phyloP scores from a whole-genome alignment of 1,140 invertebrate species.

The Drosophila carrolli region DNA sequence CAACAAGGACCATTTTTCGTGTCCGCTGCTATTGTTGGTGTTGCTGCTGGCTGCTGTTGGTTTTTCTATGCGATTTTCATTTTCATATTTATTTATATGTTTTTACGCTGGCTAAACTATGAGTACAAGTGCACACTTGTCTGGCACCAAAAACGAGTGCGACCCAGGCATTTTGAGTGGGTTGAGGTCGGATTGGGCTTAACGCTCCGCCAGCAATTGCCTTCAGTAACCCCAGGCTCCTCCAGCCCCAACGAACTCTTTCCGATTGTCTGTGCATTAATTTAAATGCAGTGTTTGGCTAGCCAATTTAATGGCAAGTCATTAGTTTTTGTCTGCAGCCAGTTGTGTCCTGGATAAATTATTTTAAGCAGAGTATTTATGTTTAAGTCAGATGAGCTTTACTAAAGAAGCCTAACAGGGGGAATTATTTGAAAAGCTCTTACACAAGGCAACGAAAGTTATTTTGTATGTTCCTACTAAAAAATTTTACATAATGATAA shows the following conservation, averaged over 20 bases:
- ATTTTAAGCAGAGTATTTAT: neutral
- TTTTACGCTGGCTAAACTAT: constrained; percentile 64
- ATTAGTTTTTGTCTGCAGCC: constrained; percentile 53
- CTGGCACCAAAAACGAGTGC: constrained; percentile 44
- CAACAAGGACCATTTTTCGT: constrained; percentile 56
- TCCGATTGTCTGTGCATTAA: constrained; percentile 64
- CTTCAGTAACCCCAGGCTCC: neutral
- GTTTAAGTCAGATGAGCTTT: neutral
- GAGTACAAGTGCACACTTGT: constrained; percentile 78
- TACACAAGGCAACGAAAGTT: neutral
- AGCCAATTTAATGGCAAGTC: constrained; percentile 69
- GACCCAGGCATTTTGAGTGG: neutral
- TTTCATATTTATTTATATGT: constrained; percentile 59
- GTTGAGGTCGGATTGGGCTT: constrained; percentile 53
- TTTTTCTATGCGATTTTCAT: constrained; percentile 54
- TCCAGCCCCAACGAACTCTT: neutral
- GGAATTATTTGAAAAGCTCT: neutral
- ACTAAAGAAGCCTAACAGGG: neutral
- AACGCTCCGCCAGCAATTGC: constrained; percentile 57
- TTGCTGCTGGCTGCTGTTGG: constrained; percentile 37
- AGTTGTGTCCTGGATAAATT: constrained; percentile 1
- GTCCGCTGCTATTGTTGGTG: constrained; percentile 32
- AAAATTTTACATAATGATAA: too few relatives aligned
- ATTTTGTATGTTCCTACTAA: too few relatives aligned
- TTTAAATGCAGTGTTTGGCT: constrained; percentile 69